These are phyloP conservation scores for Diarsia rubi DNA, from an alignment of 2,888 invertebrate species.

Conservation along the genomic window DNA sequence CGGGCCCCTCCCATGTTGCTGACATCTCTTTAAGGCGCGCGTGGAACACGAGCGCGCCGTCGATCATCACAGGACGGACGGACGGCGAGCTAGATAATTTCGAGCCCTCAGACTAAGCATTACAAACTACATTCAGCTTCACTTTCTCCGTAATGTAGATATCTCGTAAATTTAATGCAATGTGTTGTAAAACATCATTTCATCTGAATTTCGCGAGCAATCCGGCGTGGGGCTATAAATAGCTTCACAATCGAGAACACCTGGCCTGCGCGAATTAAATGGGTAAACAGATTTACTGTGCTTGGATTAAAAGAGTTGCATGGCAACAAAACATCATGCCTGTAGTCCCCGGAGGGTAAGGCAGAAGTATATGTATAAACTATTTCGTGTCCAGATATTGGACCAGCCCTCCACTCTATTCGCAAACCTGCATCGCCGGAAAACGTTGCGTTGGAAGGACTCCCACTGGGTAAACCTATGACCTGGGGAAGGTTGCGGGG, in stretches of 20 bases:
- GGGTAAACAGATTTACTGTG: constrained; percentile 45
- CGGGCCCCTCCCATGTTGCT: no score
- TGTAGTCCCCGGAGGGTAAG: not conserved
- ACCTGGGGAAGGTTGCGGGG: no score
- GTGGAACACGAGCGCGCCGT: no score
- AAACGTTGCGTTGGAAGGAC: no score
- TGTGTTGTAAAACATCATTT: constrained; percentile 34
- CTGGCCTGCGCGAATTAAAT: constrained; percentile 60
- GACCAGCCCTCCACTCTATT: no score
- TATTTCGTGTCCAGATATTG: not conserved
- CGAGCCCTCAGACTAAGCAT: not conserved
- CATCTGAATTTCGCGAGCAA: constrained; percentile 51
- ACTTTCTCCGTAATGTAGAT: not conserved
- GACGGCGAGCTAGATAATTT: no score
- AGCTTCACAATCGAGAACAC: constrained; percentile 55
- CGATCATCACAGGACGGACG: no score
- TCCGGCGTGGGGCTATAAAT: constrained; percentile 48
- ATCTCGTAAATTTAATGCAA: constrained; percentile 14
- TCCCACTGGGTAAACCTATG: no score
- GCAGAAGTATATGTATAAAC: not conserved
- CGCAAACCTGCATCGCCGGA: no score
- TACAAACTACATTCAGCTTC: not conserved
- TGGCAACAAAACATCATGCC: not conserved
- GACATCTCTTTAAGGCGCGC: no score
- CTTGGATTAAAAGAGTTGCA: constrained; percentile 31